These are phyloP conservation scores for Umimayanthus kanabou DNA, from an alignment of 92 coral and sea anemone genomes.

Conservation along the genomic window DNA sequence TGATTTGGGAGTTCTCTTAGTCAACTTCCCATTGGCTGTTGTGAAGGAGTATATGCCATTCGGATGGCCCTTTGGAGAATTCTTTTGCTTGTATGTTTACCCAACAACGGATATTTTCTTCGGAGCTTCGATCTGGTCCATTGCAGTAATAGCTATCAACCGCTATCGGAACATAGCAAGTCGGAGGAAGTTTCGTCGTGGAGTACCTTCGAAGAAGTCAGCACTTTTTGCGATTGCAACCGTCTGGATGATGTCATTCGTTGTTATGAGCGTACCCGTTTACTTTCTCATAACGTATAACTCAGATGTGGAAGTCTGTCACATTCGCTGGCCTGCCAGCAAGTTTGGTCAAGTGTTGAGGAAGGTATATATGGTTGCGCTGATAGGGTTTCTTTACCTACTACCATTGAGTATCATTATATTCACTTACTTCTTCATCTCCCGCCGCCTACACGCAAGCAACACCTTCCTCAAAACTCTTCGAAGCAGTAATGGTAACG, in stretches of 20 bases:
- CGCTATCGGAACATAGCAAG: slow-evolving; percentile 72
- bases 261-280: slow-evolving; percentile 63
- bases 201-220: slow-evolving; percentile 43
- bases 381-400: slow-evolving; percentile 2
- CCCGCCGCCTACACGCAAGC: slow-evolving; percentile 32
- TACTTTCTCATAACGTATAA: slow-evolving; percentile 16
- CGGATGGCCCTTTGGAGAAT: slow-evolving; percentile 60
- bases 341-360: slow-evolving; percentile 4
- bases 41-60: slow-evolving; percentile 44
- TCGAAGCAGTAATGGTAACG: not conserved
- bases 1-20: slow-evolving; percentile 56
- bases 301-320: not conserved
- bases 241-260: slow-evolving; percentile 73
- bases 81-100: slow-evolving; percentile 61
- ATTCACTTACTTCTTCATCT: slow-evolving; percentile 32
- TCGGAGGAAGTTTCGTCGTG: slow-evolving; percentile 28
- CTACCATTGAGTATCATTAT: slow-evolving; percentile 3
- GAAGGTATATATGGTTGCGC: not conserved
- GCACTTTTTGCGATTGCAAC: slow-evolving; percentile 46
- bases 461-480: slow-evolving; percentile 22
- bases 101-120: slow-evolving; percentile 77
- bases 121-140: slow-evolving; percentile 92
- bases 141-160: slow-evolving; percentile 75
- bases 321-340: slow-evolving; percentile 10
- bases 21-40: slow-evolving; percentile 65